Evolutionary conservation across 2,888 invertebrate species (phyloP), one percentile per base, ranked within the genome.

Genomic region (Leptogaster cylindrica): DNA sequence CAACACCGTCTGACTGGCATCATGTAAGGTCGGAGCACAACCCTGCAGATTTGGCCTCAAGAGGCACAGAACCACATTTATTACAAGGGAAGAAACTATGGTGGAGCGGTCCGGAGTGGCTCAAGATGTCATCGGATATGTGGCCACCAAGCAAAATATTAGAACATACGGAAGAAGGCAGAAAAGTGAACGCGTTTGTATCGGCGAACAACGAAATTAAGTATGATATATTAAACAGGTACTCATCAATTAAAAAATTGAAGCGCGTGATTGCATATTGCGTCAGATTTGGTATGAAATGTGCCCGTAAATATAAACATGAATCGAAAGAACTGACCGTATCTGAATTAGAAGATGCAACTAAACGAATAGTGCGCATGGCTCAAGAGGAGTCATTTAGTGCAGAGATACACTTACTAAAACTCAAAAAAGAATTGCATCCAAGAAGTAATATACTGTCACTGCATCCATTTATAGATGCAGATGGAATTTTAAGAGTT

Each of bases 361-460:
- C 14, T n/a, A n/a, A n/a, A 14, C 41, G 12, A 12, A 36, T 41
- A 41, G 8, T 41, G 18, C 41, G 41, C 41, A 41, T 41, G 41
- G n/a, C 41, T 7, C 41, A n/a, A 41, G 41, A n/a, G n/a, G 41
- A 41, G 18, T 1, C 41, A 12, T 41, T 41, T 12, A 41, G 7
- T 2, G 18, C 5, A 16, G 10, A 41, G 7, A 41, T 41, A 10
- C 6, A 6, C 14, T 18, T 41, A 2, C 41, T 41, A 8, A 12
- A 41, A 41, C 14, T 18, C 14, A 41, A 10, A 2, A 41, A 41
- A 12, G 18, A 5, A 12, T 7, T 41, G 7, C 41, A 12, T 12
- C n/a, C n/a, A n/a, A n/a, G 41, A 41, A n/a, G 41, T 41, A 41
- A 41, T 16, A 41, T 12, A 41, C 41, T 41, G 14, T 41, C 41